Evolutionary conservation across 1,140 invertebrate genomes (phyloP).

Genomic region (Drosophila pectinifera): DNA sequence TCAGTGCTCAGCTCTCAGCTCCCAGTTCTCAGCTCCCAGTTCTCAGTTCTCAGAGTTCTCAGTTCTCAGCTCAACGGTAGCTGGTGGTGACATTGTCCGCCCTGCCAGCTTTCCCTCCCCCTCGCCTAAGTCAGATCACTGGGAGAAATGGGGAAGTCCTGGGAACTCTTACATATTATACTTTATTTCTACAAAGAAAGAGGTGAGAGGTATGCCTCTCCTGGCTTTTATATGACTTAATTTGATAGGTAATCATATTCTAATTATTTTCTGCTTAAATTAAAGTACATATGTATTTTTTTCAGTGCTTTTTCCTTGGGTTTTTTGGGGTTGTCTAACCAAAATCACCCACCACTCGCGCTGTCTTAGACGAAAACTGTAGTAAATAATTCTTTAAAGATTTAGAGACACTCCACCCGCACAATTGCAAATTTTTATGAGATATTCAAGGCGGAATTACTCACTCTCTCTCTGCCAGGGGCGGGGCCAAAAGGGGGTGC

Average conservation of each 20-base stretch:
- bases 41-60: too few species aligned
- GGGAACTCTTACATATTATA: too few species aligned
- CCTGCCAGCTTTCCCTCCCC: constrained; percentile 13
- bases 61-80: constrained; percentile 56
- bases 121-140: background rate
- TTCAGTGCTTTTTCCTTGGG: constrained; percentile 5
- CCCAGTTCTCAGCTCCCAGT: too few species aligned
- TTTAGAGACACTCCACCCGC: constrained; percentile 72
- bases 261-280: background rate
- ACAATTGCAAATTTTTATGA: constrained; percentile 83
- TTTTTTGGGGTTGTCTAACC: constrained; percentile 31
- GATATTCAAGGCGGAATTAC: constrained; percentile 45
- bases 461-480: background rate
- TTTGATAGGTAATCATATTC: background rate
- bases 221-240: too few species aligned
- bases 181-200: constrained; percentile 1
- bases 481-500: constrained; percentile 18
- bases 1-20: constrained; percentile 34
- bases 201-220: too few species aligned
- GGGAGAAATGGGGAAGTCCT: too few species aligned
- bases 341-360: constrained; percentile 22
- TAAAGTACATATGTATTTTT: background rate
- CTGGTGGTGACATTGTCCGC: constrained; percentile 80
- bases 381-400: constrained; percentile 84
- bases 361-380: too few species aligned